Evolutionary conservation across 2,888 invertebrate species (phyloP), one percentile per base, ranked within the genome.

Genomic region (Epinotia brunnichana): DNA sequence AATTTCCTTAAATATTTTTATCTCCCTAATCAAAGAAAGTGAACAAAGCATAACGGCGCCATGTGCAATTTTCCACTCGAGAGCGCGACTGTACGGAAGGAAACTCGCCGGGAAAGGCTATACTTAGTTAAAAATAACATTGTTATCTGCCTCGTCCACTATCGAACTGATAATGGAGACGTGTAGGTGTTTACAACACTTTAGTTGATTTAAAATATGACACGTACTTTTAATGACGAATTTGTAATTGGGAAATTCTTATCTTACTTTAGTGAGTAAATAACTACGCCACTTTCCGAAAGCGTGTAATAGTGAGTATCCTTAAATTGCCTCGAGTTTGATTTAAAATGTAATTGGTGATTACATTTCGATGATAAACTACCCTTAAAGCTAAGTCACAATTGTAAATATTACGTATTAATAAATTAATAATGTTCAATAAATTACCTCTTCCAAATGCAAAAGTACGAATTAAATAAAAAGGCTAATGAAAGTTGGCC

Each of bases 81-180:
- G 19, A 63, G 51, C 29, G 48, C 63, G 35, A 24, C 51, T 54
- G 19, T n/a, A 5, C 51, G 56, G 51, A 19, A 29, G 67, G 24
- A 72, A 68, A 72, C 15, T 41, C 62, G 69, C 69, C 69, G 63
- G 68, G 73, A 73, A 73, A 73, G 53, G 29, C 68, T 53, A 24
- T 24, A 24, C 21, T 24, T 24, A 63, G 68, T 69, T 69, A 53
- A 73, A 72, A 69, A 69, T 62, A 68, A 57, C 62, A 63, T 57
- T 57, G 73, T 63, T 73, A 73, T 73, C 72, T 48, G 48, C 44
- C 62, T n/a, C 41, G 63, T 69, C 62, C 56, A 62, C 56, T 67
- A 72, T 72, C 72, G 72, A 63, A 59, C 57, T 48, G 73, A 73
- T 73, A 69, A 68, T 56, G 13, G 7, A 64, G 57, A 11, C 69